Conservation (phyloP, 2,888 invertebrate species). For the Apantesis nais region DNA sequence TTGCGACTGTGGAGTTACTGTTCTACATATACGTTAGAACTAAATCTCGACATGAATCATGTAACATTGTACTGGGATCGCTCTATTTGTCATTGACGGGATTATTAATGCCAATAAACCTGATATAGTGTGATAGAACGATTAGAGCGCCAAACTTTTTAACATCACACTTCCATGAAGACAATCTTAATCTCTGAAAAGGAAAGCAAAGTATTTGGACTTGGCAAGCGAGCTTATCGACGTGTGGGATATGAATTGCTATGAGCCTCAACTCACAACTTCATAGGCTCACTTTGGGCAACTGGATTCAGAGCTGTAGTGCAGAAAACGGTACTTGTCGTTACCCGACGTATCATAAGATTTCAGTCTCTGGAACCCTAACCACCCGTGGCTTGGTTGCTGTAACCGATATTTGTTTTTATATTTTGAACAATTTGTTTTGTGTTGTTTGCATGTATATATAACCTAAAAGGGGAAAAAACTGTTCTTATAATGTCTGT, state of each 20-base stretch:
- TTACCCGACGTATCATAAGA: too few relatives aligned
- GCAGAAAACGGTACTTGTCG: neutral
- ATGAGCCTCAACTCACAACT: neutral
- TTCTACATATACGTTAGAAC: neutral
- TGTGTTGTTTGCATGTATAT: too few relatives aligned
- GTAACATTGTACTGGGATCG: neutral
- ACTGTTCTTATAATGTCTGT: too few relatives aligned
- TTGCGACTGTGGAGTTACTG: neutral
- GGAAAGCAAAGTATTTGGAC: neutral
- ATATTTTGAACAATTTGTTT: too few relatives aligned
- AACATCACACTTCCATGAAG: neutral
- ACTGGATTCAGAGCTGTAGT: neutral
- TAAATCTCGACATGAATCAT: neutral
- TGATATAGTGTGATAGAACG: slow-evolving; percentile 1
- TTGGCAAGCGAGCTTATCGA: neutral
- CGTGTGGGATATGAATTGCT: neutral
- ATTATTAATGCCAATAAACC: neutral
- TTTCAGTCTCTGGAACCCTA: neutral
- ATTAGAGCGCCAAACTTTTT: neutral
- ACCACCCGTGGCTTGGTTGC: too few relatives aligned
- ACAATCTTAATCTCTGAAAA: neutral
- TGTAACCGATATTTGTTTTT: neutral
- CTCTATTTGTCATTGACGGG: neutral
- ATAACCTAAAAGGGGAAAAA: too few relatives aligned
- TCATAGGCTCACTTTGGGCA: neutral